Base-by-base conservation (phyloP, 1,140 invertebrate genomes). In the Mylabris phalerata region DNA sequence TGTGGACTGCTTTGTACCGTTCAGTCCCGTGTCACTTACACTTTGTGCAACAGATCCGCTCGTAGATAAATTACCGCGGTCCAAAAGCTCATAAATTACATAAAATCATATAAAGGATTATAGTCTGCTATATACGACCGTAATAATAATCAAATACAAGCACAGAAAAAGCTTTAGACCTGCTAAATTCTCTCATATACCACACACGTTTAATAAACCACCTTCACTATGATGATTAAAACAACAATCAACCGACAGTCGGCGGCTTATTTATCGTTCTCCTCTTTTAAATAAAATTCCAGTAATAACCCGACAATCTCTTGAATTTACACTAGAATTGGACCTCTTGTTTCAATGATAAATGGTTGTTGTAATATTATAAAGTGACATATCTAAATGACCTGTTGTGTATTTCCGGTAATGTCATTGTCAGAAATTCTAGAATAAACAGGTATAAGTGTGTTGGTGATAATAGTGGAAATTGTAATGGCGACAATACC, bases 331-430 rank as follows among this genome's bases (percentile, higher is more conserved):
- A 19, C 19, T 19, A 19, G 19, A 32, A 32, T 32, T 32, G 32
- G 32, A 32, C 7, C 4, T 32, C 32, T 32, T 32, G 7, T 32
- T 32, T 39, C 26, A 25, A 26, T 54, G 51, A 54, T 54, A 27
- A 13, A 54, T 54, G 51, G 40, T 45, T 46, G 44, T 19, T 11
- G n/a, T 19, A 42, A 38, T 38, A n/a, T 25, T 32, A 46, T 46
- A 25, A 51, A 58, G 44, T 58, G 56, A 58, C 56, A 58, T 50
- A 50, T 51, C 48, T 50, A 50, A 58, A 58, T 58, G 56, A 58
- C 56, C 56, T 48, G 55, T 57, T 56, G 46, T 47, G 26, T 19
- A 32, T 25, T 39, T 49, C 48, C n/a, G 41, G 48, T 40, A 58
- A 50, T 50, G 48, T 26, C 47, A 51, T 40, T 41, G 43, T 24